Conservation (phyloP, 2,113 vertebrate species). For the Coregonus clupeaformis region DNA sequence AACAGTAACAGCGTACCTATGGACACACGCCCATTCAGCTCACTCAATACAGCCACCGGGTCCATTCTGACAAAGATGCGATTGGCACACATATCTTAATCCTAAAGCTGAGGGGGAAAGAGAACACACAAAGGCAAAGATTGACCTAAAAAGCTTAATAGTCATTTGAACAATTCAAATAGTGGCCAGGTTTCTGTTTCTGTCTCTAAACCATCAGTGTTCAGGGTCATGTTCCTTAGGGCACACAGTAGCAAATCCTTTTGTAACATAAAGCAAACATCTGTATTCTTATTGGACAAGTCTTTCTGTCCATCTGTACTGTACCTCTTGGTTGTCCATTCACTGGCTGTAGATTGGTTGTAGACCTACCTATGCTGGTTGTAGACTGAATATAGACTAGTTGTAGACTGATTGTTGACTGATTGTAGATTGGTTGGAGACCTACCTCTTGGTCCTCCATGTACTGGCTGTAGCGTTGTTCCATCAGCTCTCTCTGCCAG, state of each 20-base stretch:
- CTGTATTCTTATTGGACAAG: no score
- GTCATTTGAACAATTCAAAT: no score
- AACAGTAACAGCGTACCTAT: background rate
- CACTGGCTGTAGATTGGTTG: no score
- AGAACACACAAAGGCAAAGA: background rate
- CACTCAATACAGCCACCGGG: background rate
- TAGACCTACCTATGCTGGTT: no score
- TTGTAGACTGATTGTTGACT: background rate
- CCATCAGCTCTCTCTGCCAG: slow-evolving; percentile 96
- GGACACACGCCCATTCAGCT: background rate
- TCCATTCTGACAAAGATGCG: slow-evolving; percentile 2
- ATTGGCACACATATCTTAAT: slow-evolving; percentile 36
- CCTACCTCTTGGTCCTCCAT: slow-evolving; percentile 73
- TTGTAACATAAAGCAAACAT: no score
- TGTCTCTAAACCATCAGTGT: no score
- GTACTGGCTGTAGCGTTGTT: slow-evolving; percentile 91
- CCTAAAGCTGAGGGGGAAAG: slow-evolving; percentile 30
- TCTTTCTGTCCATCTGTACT: no score
- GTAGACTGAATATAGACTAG: background rate
- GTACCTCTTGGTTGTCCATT: no score
- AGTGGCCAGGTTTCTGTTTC: no score
- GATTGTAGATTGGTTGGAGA: background rate
- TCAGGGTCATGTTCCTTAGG: no score
- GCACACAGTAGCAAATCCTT: no score
- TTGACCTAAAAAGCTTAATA: no score